A percentile compares a stretch with the other conserved stretches of the same genome.
Conservation (phyloP, 2,888 invertebrate genomes). For the Ferdinandea cuprea region DNA sequence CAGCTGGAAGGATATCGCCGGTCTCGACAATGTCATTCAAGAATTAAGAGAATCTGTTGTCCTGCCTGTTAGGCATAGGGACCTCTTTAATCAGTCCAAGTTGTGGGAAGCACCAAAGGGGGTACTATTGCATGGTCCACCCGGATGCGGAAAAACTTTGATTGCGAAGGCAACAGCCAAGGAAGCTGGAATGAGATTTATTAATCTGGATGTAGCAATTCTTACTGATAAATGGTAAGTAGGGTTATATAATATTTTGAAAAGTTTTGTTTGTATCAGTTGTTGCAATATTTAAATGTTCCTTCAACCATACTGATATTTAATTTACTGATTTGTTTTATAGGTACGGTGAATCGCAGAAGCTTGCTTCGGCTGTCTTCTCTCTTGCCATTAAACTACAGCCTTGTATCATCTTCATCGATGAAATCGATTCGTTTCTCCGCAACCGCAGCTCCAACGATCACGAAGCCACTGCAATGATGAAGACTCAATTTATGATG, state of each 20-base stretch:
- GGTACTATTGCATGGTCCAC: slow-evolving; percentile 96
- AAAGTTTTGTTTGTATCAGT: not conserved
- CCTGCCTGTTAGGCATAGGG: slow-evolving; percentile 92
- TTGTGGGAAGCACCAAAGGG: slow-evolving; percentile 96
- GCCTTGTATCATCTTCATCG: slow-evolving; percentile 94
- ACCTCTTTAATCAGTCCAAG: slow-evolving; percentile 90
- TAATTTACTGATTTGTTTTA: too few relatives aligned
- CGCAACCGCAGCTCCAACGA: slow-evolving; percentile 93
- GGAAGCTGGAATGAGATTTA: slow-evolving; percentile 94
- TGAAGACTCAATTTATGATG: slow-evolving; percentile 99
- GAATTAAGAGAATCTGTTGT: slow-evolving; percentile 96
- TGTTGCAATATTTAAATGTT: too few relatives aligned
- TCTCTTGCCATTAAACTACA: slow-evolving; percentile 94
- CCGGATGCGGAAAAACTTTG: slow-evolving; percentile 97
- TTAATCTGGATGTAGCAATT: slow-evolving; percentile 94
- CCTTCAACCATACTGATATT: too few relatives aligned
- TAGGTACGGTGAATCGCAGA: slow-evolving; percentile 96
- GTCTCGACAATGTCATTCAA: slow-evolving; percentile 91
- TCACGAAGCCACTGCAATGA: slow-evolving; percentile 99
- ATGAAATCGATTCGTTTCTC: slow-evolving; percentile 98
- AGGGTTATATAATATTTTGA: slow-evolving; percentile 46
- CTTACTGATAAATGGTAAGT: slow-evolving; percentile 95
- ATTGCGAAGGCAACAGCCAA: slow-evolving; percentile 98
- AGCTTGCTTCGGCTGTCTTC: slow-evolving; percentile 96
- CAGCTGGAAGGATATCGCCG: slow-evolving; percentile 96